Evolutionary conservation across 30 jellyfish, hydroid and myxozoan species (phyloP), one percentile per base, ranked within the genome.

Genomic region (Pelagia noctiluca): DNA sequence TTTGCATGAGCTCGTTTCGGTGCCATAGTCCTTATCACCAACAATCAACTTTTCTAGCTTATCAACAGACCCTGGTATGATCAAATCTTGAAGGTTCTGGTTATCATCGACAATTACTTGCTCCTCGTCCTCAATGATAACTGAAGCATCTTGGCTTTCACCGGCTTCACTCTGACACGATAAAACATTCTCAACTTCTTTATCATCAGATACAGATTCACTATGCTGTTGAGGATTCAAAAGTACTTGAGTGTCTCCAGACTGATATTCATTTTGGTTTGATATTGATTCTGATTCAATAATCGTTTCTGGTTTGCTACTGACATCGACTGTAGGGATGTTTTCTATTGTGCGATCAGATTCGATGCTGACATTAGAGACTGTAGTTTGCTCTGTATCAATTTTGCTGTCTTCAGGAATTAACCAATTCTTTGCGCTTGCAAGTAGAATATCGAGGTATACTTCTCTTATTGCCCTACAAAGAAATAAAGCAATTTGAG

Each of bases 391-490:
- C 28, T 1, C 1, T 29, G 32, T 12, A 36, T 8, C 19, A 12
- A 29, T 57, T 2, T 70, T 22, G 30, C 37, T 33, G 25, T 24
- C n/a, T 28, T 26, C 18, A 63, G 8, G 19, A 31, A 71, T 38
- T n/a, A 3, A 31, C 35, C 48, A 77, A 67, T 84, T 50, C 67
- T 69, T 80, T 47, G 90, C 83, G 4, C 35, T 50, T 3, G 54
- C 50, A 19, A 80, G 52, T 48, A 80, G 35, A 11, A 63, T 19
- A 46, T 66, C 68, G 62, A 80, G 19, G 66, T 64, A 80, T 18
- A 80, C 76, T 54, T 80, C 90, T 0, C 90, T 76, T 16, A 80
- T 31, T 46, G 50, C 54, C 74, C 90, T 80, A 46, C 31, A 63
- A 69, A 69, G 35, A 48, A 5, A 70, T 11, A 11, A 24, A 64